Percentiles rank a stretch among this genome's conserved stretches.
phyloP scores from a whole-genome alignment of 2,797 vertebrate species.

The Choloepus didactylus region DNA sequence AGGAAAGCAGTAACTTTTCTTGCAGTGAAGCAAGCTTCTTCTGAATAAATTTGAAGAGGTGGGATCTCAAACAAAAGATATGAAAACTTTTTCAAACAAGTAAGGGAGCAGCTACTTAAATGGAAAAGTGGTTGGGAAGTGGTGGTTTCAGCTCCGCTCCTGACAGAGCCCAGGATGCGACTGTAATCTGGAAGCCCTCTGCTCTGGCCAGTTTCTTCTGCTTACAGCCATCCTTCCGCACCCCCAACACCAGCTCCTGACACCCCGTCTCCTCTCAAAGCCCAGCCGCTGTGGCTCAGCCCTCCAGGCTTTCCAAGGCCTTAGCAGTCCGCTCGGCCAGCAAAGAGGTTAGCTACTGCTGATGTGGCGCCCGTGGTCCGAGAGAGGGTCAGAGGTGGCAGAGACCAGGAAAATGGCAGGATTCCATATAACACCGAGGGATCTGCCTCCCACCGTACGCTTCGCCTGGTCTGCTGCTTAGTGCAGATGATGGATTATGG shows the following conservation, averaged over 20 bases:
- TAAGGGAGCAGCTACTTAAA: too few relatives aligned
- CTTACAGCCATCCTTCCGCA: neutral
- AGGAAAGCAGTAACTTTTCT: too few relatives aligned
- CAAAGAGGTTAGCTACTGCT: neutral
- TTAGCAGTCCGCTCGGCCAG: neutral
- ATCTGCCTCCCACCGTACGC: accelerated
- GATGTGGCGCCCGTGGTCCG: neutral
- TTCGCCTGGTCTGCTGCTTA: neutral
- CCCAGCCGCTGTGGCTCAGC: neutral
- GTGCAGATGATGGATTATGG: neutral
- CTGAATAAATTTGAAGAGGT: too few relatives aligned
- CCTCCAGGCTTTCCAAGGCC: neutral
- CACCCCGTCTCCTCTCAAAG: neutral
- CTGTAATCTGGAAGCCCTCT: neutral
- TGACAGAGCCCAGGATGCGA: neutral
- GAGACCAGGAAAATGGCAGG: neutral
- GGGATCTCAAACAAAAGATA: too few relatives aligned
- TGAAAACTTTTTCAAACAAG: too few relatives aligned
- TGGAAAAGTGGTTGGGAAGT: too few relatives aligned
- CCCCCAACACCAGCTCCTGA: neutral
- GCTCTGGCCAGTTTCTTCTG: neutral
- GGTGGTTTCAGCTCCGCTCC: neutral
- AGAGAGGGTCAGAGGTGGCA: neutral
- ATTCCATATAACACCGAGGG: neutral
- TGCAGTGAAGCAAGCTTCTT: too few relatives aligned